These are phyloP conservation scores for Chloromyia formosa DNA, from an alignment of 2,888 invertebrate species.

Conservation along the genomic window DNA sequence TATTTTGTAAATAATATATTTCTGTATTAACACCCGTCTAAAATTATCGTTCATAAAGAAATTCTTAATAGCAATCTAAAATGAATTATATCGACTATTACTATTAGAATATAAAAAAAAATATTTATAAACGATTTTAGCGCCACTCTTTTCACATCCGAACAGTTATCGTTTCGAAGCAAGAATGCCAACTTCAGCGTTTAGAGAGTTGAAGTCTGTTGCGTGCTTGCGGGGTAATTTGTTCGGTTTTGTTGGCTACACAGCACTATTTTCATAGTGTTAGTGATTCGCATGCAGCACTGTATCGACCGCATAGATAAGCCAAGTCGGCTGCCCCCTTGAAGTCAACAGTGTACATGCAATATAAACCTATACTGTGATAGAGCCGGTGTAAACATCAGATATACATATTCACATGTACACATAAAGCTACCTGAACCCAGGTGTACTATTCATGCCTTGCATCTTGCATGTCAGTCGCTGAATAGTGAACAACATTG, in stretches of 20 bases:
- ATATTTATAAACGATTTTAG: slow-evolving; percentile 26
- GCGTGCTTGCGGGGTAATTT: slow-evolving; percentile 34
- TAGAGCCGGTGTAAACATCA: slow-evolving; percentile 29
- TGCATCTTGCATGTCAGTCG: slow-evolving; percentile 14
- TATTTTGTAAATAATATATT: background rate
- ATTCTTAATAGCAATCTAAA: no score
- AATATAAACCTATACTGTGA: background rate
- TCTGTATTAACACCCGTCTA: background rate
- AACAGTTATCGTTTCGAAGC: slow-evolving; percentile 62
- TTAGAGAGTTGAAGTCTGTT: slow-evolving; percentile 14
- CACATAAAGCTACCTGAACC: slow-evolving; percentile 9
- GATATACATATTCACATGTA: slow-evolving; percentile 13
- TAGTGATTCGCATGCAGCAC: background rate
- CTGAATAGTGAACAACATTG: background rate
- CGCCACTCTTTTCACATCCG: slow-evolving; percentile 56
- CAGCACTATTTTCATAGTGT: slow-evolving; percentile 1
- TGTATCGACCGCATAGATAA: background rate
- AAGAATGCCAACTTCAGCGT: slow-evolving; percentile 63
- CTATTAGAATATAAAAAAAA: slow-evolving; percentile 6
- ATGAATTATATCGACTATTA: background rate
- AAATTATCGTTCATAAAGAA: no score
- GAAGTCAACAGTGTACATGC: background rate
- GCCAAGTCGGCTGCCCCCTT: no score
- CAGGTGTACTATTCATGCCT: slow-evolving; percentile 9
- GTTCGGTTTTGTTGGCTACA: slow-evolving; percentile 47